Evolutionary conservation across 2,888 invertebrate species (phyloP), one percentile per base, ranked within the genome.

Genomic region (Cosmopolites sordidus): DNA sequence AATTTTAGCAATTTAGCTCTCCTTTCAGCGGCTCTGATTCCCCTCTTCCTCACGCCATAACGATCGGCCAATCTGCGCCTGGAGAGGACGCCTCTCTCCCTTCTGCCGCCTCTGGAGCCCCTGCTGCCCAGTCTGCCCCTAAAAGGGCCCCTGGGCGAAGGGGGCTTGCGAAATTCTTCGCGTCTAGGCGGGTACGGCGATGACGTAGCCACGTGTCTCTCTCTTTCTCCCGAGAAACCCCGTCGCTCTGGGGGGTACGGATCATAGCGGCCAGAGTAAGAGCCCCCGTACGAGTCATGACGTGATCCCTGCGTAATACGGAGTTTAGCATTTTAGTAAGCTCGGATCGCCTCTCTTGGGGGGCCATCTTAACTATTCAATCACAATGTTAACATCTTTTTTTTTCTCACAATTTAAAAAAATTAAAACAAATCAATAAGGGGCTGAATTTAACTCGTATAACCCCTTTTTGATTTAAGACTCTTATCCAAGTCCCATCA

Each of bases 21-120:
- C 68, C 74, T 71, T 58, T 68, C 62, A 69, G 65, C 72, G 63
- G 74, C 75, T 60, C 69, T 61, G 43, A 71, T 59, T 58, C 77
- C 75, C 63, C 81, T 77, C 62, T 79, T 77, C 69, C 80, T 77
- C 62, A 79, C 74, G 48, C 76, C 75, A 69, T 80, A 81, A 74
- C 73, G 79, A 52, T 77, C 78, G 64, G 79, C 74, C 61, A 80
- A 73, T 69, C 80, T 79, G 71, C 81, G 71, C 56, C 76, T 70
- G 66, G 75, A 76, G 38, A 79, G 74, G 67, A 79, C 78, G n/a
- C 51, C 49, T 2, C 45, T 49, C 62, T 80, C 79, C 68, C 79
- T 73, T 56, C 68, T 54, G 56, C 71, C 67, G 55, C 73, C 51
- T 76, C 65, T 77, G 54, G 72, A 76, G 67, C 79, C 76, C 55